Percentiles rank a stretch among this genome's conserved stretches.
phyloP scores from a whole-genome alignment of 1,140 invertebrate genomes.

The Psilanteris sp. region DNA sequence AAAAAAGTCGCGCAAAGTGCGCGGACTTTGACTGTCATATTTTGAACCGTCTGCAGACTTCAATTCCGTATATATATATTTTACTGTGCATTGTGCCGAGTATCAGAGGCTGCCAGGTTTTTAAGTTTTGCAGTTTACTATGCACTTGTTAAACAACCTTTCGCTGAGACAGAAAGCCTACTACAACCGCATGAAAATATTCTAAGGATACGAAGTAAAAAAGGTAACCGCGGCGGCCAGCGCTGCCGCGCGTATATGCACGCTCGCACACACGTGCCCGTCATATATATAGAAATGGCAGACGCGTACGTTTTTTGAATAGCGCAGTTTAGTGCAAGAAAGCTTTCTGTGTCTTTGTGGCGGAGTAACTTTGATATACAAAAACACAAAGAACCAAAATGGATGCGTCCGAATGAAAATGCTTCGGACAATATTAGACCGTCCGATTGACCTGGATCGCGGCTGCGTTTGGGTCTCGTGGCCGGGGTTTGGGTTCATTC shows the following conservation, averaged over 20 bases:
- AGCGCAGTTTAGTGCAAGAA: conserved; percentile 24
- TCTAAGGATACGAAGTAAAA: conserved; percentile 40
- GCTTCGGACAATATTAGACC: no score
- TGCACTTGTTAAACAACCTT: conserved; percentile 38
- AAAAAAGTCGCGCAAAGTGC: conserved; percentile 4
- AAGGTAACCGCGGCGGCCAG: conserved; percentile 34
- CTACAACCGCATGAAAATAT: conserved; percentile 21
- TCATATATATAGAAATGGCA: conserved; percentile 38
- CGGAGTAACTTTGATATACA: conserved; percentile 32
- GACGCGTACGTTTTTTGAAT: conserved; percentile 42
- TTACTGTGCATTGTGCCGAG: conserved; percentile 24
- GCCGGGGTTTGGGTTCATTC: no score
- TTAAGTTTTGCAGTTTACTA: conserved; percentile 41
- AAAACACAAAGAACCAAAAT: conserved; percentile 20
- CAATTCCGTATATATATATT: conserved; percentile 29
- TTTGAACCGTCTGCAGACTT: conserved; percentile 2
- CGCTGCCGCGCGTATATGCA: no score
- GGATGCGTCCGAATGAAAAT: conserved; percentile 8
- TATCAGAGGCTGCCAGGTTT: conserved; percentile 17
- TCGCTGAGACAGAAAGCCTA: conserved; percentile 38
- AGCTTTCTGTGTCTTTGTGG: conserved; percentile 33
- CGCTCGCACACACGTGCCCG: no score
- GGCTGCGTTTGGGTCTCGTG: no score
- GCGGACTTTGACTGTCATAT: conserved; percentile 14
- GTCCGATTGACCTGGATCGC: no score